Evolutionary conservation across 2,888 invertebrate species (phyloP).

Genomic region (Meliscaeva auricollis): DNA sequence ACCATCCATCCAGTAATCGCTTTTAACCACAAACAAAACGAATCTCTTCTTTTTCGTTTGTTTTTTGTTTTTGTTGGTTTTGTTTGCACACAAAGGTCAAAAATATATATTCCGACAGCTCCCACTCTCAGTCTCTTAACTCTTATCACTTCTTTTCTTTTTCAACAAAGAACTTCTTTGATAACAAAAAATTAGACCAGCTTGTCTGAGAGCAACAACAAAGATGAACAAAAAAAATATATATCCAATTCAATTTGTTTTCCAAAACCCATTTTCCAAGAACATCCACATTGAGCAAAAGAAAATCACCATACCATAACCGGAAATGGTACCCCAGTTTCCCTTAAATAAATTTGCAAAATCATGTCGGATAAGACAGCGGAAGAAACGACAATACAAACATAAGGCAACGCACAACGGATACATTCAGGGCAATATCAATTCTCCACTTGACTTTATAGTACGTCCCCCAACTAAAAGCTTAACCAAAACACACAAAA

Average conservation of each 20-base stretch:
- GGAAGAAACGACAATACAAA: slow-evolving; percentile 11
- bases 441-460: slow-evolving; percentile 47
- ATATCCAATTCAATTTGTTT: slow-evolving; percentile 70
- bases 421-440: slow-evolving; percentile 59
- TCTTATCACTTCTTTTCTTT: slow-evolving; percentile 6
- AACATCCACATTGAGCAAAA: slow-evolving; percentile 33
- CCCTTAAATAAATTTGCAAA: slow-evolving; percentile 64
- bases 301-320: slow-evolving; percentile 45
- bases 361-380: slow-evolving; percentile 36
- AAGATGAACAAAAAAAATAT: not conserved
- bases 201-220: no score
- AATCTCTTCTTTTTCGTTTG: not conserved
- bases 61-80: not conserved
- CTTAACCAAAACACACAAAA: not conserved
- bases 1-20: not conserved
- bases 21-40: slow-evolving; percentile 11
- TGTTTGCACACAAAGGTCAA: slow-evolving; percentile 25
- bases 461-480: not conserved
- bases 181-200: not conserved
- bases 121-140: not conserved
- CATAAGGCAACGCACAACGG: slow-evolving; percentile 34
- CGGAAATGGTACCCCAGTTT: slow-evolving; percentile 54
- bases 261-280: not conserved
- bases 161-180: not conserved
- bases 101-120: slow-evolving; percentile 15